Evolutionary conservation across 2,888 invertebrate species (phyloP), one percentile per base, ranked within the genome.

Genomic region (Athalia cordata): DNA sequence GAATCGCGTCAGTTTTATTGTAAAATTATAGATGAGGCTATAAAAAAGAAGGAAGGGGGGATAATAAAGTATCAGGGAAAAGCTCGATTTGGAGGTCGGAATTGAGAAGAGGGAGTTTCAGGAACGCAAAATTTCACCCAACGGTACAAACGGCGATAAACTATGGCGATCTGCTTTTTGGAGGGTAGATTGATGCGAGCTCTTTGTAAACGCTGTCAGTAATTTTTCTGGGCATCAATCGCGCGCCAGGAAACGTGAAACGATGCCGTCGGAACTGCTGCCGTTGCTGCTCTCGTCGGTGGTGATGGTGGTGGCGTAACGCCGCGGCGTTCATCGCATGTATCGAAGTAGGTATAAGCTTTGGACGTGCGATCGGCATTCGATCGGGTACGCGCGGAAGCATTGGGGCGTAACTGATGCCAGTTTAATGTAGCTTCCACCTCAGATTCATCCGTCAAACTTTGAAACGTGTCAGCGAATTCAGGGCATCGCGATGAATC

Each of bases 391-490:
- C 59, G 59, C 55, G 15, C 45, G 47, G 72, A 72, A 72, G 72
- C 72, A 49, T 75, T 29, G 50, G 61, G 50, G 75, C 62, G 75
- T 75, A 52, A 62, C 72, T 72, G 72, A 72, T 72, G 47, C 72
- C 72, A 59, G 72, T 72, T 72, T 72, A 72, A 72, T 72, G 72
- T 72, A 72, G 72, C 72, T 72, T 52, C 72, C 72, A 72, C 52
- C 68, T 72, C 59, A n/a, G 75, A 75, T 75, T 75, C 75, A 75
- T 75, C 75, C 62, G 75, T 75, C 75, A 75, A 75, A 75, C 61
- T 75, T 75, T 61, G 62, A 75, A 75, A 62, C 75, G 62, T 75
- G 75, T 75, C 75, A 61, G 75, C 62, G 75, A 75, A 75, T 75
- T 75, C 75, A 75, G 75, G 75, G 50, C 75, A 64, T 62, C 64